Percentiles rank a stretch among this genome's conserved stretches.
Evolutionary conservation across 2,888 invertebrate species (phyloP).

Genomic region (Eupsilia transversa): DNA sequence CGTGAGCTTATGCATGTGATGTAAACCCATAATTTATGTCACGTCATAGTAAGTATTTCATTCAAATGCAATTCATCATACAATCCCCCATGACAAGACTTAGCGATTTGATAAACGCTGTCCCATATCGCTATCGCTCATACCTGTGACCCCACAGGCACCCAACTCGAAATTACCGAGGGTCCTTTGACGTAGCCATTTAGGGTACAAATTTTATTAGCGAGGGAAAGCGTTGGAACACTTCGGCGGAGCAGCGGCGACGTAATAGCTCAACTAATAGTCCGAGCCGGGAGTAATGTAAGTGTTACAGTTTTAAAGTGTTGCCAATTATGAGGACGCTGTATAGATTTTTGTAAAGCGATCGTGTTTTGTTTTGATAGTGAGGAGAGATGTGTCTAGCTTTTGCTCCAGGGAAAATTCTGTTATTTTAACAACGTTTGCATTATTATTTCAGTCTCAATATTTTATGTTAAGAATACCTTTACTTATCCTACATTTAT

Average conservation of each 20-base stretch:
- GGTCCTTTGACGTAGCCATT: constrained; percentile 78
- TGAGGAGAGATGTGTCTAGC: background rate
- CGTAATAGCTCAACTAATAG: constrained; percentile 66
- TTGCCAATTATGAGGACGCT: constrained; percentile 57
- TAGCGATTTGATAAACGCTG: background rate
- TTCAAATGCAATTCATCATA: too few relatives aligned
- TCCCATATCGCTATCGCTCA: constrained; percentile 47
- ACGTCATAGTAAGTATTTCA: background rate
- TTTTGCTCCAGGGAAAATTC: too few relatives aligned
- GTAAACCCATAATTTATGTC: background rate
- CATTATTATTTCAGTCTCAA: background rate
- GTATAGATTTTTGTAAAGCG: constrained; percentile 17
- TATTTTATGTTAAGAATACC: background rate
- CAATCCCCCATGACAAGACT: background rate
- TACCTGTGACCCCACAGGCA: constrained; percentile 35
- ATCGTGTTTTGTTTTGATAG: constrained; percentile 17
- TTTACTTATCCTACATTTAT: too few relatives aligned
- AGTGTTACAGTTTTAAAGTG: constrained; percentile 65
- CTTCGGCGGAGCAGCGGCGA: constrained; percentile 51
- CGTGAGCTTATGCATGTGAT: background rate
- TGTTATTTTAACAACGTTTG: background rate
- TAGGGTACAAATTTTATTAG: constrained; percentile 79
- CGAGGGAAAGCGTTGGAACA: constrained; percentile 65
- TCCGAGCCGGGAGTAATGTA: constrained; percentile 54
- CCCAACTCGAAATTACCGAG: constrained; percentile 65